phyloP scores from a whole-genome alignment of 92 coral and sea anemone genomes.

The Siderastrea siderea region DNA sequence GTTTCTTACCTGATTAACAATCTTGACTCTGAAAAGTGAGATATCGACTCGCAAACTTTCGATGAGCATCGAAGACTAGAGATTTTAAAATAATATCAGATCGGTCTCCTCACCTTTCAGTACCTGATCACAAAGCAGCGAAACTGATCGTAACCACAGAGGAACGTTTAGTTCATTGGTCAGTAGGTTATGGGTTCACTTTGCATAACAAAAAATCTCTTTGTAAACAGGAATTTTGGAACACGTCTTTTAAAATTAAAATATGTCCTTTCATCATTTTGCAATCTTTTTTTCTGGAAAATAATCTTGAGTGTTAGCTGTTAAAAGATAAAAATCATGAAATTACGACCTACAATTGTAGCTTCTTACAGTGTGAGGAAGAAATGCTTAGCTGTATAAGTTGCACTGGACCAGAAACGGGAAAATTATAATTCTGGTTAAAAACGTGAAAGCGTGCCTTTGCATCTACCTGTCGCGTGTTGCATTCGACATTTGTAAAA shows the following conservation, averaged over 20 bases:
- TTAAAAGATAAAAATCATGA: no score
- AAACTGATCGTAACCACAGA: background rate
- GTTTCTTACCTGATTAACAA: no score
- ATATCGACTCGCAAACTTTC: no score
- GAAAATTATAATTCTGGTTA: background rate
- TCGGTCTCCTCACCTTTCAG: no score
- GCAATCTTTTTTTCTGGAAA: background rate
- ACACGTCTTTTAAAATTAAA: background rate
- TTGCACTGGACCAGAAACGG: background rate
- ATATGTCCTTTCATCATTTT: background rate
- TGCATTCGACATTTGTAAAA: background rate
- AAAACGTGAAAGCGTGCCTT: background rate
- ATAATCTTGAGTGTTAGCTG: no score
- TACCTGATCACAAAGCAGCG: no score
- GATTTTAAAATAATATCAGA: no score
- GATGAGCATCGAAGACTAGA: no score
- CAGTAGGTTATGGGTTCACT: background rate
- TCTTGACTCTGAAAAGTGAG: no score
- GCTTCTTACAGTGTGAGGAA: no score
- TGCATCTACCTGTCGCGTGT: no score
- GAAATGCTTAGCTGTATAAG: background rate
- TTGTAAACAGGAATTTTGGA: background rate
- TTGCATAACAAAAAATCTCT: constrained; percentile 13
- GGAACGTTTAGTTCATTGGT: background rate
- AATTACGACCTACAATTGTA: no score